phyloP scores from a whole-genome alignment of 2,888 invertebrate genomes.

The Caenorhabditis wallacei region DNA sequence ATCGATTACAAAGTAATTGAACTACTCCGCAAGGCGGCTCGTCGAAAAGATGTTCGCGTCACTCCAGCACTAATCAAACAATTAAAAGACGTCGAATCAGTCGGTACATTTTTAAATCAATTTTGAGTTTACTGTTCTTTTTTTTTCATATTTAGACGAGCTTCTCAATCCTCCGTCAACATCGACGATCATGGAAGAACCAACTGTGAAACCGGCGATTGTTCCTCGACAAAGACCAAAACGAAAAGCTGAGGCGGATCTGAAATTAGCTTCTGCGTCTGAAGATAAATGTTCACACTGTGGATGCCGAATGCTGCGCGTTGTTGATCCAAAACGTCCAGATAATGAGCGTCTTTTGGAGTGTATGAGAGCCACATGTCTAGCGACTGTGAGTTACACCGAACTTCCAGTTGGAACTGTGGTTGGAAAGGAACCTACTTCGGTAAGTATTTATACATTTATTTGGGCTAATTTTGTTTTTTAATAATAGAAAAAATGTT shows the following conservation, averaged over 20 bases:
- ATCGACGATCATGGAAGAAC: not conserved
- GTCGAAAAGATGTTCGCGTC: constrained; percentile 16
- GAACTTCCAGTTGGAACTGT: constrained; percentile 50
- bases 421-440: constrained; percentile 34
- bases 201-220: not conserved
- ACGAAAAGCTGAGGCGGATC: constrained; percentile 11
- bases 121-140: not conserved
- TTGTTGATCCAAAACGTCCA: constrained; percentile 34
- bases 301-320: constrained; percentile 33
- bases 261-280: not conserved
- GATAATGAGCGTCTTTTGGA: constrained; percentile 38
- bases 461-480: too few species aligned
- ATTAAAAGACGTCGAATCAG: constrained; percentile 13
- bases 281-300: constrained; percentile 44
- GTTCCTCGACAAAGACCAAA: not conserved
- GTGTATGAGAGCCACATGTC: constrained; percentile 50
- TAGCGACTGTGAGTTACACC: constrained; percentile 49
- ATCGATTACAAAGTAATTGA: constrained; percentile 33
- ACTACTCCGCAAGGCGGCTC: constrained; percentile 13
- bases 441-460: too few species aligned
- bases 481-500: too few species aligned
- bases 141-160: not conserved
- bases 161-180: not conserved
- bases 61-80: constrained; percentile 29
- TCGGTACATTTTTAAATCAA: constrained; percentile 16